These are phyloP conservation scores for Drosophila affinis DNA, from an alignment of 2,888 invertebrate species.

Conservation along the genomic window DNA sequence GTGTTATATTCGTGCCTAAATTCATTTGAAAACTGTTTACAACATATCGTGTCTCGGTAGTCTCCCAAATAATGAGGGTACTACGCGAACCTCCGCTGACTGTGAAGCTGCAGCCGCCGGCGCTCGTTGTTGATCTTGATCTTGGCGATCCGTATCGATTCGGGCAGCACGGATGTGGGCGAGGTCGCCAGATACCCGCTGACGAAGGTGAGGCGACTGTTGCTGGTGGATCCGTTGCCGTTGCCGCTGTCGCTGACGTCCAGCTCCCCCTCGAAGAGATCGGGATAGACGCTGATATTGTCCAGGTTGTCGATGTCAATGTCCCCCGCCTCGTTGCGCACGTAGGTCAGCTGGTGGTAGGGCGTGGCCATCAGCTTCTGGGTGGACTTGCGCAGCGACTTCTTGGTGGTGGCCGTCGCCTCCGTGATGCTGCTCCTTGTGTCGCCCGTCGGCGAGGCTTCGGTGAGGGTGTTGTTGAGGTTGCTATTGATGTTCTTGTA, in stretches of 20 bases:
- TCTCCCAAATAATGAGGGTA: slow-evolving; percentile 20
- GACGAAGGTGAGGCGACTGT: slow-evolving; percentile 73
- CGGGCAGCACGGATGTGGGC: slow-evolving; percentile 78
- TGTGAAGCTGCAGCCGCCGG: slow-evolving; percentile 61
- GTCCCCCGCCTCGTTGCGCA: slow-evolving; percentile 79
- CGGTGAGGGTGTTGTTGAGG: slow-evolving; percentile 64
- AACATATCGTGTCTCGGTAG: slow-evolving; percentile 10
- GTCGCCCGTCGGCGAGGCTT: slow-evolving; percentile 40
- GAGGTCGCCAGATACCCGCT: slow-evolving; percentile 80
- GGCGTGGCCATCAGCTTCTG: slow-evolving; percentile 78
- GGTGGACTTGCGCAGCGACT: slow-evolving; percentile 74
- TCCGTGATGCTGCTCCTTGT: slow-evolving; percentile 32
- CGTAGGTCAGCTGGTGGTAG: slow-evolving; percentile 77
- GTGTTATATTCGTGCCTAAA: slow-evolving; percentile 51
- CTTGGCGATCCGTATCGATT: slow-evolving; percentile 81
- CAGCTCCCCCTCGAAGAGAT: slow-evolving; percentile 67
- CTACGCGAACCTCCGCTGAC: slow-evolving; percentile 73
- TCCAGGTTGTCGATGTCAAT: slow-evolving; percentile 81
- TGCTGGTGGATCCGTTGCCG: slow-evolving; percentile 45
- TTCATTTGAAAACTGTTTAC: slow-evolving; percentile 51
- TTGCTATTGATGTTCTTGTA: slow-evolving; percentile 66
- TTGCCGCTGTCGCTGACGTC: slow-evolving; percentile 33
- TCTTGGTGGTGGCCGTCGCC: slow-evolving; percentile 63
- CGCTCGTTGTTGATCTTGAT: slow-evolving; percentile 80
- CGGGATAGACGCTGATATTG: slow-evolving; percentile 81